These are phyloP conservation scores for Tokudaia muenninki DNA, from an alignment of 2,797 vertebrate genomes.

Conservation along the genomic window DNA sequence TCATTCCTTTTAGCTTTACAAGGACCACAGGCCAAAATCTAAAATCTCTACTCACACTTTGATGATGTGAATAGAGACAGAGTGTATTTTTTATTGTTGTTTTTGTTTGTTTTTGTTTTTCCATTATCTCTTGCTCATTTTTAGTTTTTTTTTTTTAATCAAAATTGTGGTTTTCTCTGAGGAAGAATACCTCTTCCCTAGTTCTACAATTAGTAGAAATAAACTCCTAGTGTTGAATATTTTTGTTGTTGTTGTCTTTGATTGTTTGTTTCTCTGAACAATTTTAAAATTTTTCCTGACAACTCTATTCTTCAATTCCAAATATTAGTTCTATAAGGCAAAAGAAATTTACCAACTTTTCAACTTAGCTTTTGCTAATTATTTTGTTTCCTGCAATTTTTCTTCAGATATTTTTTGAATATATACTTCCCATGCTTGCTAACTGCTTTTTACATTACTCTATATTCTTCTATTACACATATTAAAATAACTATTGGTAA, in stretches of 20 bases:
- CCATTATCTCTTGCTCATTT: neutral
- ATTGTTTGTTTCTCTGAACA: neutral
- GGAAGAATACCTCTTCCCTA: no score
- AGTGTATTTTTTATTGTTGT: neutral
- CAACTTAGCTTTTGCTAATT: neutral
- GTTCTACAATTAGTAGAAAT: neutral
- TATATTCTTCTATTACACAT: neutral
- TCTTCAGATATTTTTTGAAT: neutral
- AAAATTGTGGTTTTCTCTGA: neutral
- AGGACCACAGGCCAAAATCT: neutral
- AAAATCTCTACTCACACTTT: neutral
- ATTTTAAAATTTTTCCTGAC: neutral
- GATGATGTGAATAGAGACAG: neutral
- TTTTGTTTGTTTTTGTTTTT: neutral
- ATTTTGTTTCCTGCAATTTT: neutral
- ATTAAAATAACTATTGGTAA: neutral
- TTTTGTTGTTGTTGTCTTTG: neutral
- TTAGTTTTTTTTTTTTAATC: neutral
- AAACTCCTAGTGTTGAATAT: no score
- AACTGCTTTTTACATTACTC: neutral
- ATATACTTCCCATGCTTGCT: rapidly evolving
- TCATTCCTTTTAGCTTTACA: neutral
- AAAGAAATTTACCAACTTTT: neutral
- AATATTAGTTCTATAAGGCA: neutral
- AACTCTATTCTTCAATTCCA: neutral